A percentile compares a stretch with the other conserved stretches of the same genome.
Conservation (phyloP, 2,888 invertebrate genomes). For the Pterostichus madidus region DNA sequence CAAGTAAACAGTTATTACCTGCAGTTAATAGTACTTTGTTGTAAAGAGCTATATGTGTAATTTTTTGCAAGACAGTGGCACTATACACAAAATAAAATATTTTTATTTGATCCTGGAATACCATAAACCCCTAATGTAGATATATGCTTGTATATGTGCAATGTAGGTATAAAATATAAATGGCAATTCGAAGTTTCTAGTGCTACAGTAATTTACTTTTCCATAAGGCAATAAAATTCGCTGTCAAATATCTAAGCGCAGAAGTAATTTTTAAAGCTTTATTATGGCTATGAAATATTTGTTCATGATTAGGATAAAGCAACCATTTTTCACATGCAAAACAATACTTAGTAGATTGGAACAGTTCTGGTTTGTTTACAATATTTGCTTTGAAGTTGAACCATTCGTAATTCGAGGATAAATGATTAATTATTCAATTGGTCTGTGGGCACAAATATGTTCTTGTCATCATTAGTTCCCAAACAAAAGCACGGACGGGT, state of each 20-base stretch:
- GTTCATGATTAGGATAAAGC: constrained; percentile 22
- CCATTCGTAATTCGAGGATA: constrained; percentile 18
- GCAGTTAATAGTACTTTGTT: constrained; percentile 8
- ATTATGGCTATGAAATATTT: constrained; percentile 46
- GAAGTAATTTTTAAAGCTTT: constrained; percentile 46
- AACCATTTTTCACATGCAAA: constrained; percentile 45
- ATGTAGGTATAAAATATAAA: constrained; percentile 43
- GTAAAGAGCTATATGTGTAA: constrained; percentile 23
- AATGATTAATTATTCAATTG: constrained; percentile 40
- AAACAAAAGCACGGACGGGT: constrained; percentile 25
- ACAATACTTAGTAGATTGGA: constrained; percentile 26
- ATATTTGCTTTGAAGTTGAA: constrained; percentile 44
- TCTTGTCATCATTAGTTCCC: constrained; percentile 35
- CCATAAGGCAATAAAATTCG: constrained; percentile 44
- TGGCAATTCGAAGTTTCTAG: constrained; percentile 34
- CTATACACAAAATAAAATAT: constrained; percentile 35
- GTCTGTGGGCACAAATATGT: constrained; percentile 27
- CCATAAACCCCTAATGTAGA: constrained; percentile 50
- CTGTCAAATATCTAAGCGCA: constrained; percentile 37
- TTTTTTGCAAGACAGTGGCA: constrained; percentile 36
- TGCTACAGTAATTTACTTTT: constrained; percentile 42
- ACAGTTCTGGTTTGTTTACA: constrained; percentile 15
- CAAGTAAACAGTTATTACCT: no score
- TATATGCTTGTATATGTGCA: constrained; percentile 53
- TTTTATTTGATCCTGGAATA: constrained; percentile 32